phyloP scores from a whole-genome alignment of 2,113 vertebrate genomes.

The Chamaea fasciata region DNA sequence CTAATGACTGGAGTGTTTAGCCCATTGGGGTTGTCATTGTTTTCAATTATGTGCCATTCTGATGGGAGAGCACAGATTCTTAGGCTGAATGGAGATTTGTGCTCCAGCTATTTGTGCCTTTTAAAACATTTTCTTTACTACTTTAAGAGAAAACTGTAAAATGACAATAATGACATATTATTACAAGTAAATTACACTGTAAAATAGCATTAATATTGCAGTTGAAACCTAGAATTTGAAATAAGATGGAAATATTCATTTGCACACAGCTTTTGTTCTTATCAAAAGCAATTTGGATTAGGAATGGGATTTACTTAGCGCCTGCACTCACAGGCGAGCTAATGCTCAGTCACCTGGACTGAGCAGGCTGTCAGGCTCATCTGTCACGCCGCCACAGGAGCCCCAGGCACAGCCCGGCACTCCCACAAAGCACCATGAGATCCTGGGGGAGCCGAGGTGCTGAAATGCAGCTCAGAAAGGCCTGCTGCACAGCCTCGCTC shows the following conservation, averaged over 20 bases:
- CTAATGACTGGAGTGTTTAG: slow-evolving; percentile 71
- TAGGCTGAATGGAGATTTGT: slow-evolving; percentile 68
- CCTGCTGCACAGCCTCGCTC: fast-evolving
- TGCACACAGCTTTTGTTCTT: slow-evolving; percentile 77
- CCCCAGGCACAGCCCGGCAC: neutral
- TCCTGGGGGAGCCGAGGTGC: fast-evolving
- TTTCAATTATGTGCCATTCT: slow-evolving; percentile 74
- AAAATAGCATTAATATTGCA: slow-evolving; percentile 77
- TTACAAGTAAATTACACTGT: slow-evolving; percentile 79
- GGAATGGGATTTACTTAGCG: slow-evolving; percentile 20
- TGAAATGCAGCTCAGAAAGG: neutral
- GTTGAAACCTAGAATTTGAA: slow-evolving; percentile 81
- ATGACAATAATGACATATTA: slow-evolving; percentile 82
- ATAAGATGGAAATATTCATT: slow-evolving; percentile 80
- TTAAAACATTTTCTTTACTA: slow-evolving; percentile 78
- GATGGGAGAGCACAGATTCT: slow-evolving; percentile 64
- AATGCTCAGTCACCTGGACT: slow-evolving; percentile 38
- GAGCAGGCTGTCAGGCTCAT: neutral
- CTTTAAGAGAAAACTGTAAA: slow-evolving; percentile 80
- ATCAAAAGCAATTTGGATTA: slow-evolving; percentile 64
- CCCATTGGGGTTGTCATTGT: slow-evolving; percentile 68
- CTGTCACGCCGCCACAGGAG: neutral
- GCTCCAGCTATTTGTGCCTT: slow-evolving; percentile 69
- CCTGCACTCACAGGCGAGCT: neutral
- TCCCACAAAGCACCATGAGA: fast-evolving